Evolutionary conservation across 2,888 invertebrate species (phyloP).

Genomic region (Drosophila mayaguana): DNA sequence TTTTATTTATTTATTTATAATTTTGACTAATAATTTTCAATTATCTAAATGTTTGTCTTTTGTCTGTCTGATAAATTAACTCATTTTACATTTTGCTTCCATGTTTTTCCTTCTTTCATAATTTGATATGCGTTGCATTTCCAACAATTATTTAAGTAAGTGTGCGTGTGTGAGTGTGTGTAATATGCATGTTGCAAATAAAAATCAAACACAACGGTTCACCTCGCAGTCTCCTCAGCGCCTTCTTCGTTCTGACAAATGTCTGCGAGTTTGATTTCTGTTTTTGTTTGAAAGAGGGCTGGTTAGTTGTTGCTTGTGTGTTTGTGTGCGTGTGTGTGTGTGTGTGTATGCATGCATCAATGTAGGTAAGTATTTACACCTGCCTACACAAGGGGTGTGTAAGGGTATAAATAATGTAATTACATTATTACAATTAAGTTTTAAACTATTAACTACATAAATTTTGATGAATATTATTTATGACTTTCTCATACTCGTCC

Average conservation of each 20-base stretch:
- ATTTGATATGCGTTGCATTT: slow-evolving; percentile 74
- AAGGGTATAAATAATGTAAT: slow-evolving; percentile 14
- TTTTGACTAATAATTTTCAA: slow-evolving; percentile 83
- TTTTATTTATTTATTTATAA: slow-evolving; percentile 51
- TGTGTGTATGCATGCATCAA: slow-evolving; percentile 19
- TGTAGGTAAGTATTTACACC: neutral
- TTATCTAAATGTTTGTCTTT: slow-evolving; percentile 76
- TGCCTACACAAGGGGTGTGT: slow-evolving; percentile 16
- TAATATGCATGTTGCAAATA: slow-evolving; percentile 3
- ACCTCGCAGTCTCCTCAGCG: slow-evolving; percentile 15
- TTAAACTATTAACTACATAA: slow-evolving; percentile 74
- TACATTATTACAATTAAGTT: slow-evolving; percentile 33
- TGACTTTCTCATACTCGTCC: too few relatives aligned
- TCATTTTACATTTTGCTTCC: slow-evolving; percentile 8
- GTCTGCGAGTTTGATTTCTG: neutral
- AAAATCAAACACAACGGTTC: slow-evolving; percentile 22
- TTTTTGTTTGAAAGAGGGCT: neutral
- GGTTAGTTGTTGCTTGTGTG: neutral
- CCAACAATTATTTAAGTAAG: slow-evolving; percentile 48
- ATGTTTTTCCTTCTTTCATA: slow-evolving; percentile 16
- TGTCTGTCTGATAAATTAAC: slow-evolving; percentile 38
- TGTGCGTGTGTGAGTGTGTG: neutral
- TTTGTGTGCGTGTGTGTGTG: neutral
- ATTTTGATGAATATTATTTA: slow-evolving; percentile 64
- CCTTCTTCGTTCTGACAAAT: neutral